Evolutionary conservation across 2,888 invertebrate species (phyloP), one percentile per base, ranked within the genome.

Genomic region (Drosophila nigricruria): DNA sequence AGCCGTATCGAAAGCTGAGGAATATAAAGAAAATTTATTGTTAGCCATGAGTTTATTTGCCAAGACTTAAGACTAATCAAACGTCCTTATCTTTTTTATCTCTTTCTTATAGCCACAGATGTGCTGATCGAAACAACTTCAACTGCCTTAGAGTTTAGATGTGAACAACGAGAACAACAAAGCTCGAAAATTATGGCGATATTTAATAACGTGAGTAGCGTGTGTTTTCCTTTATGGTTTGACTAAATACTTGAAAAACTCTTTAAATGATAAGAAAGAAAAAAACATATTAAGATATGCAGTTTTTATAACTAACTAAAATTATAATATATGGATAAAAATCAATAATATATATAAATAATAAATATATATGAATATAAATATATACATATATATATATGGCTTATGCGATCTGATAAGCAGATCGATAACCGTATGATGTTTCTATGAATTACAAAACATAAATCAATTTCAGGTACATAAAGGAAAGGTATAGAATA

Each of bases 181-280:
- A 40, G 27, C 32, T 54, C 30, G 40, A 12, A 14, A 53, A 76
- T 53, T 40, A 81, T 83, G 79, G 76, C 58, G 57, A 64, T 52
- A 57, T 69, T 70, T 53, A 60, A 74, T 69, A 79, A 82, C 82
- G 82, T 82, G 50, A 82, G 82, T 82, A 82, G 12, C n/a, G 32
- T n/a, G 20, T 23, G n/a, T 16, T 25, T 32, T 27, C 23, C 10
- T 25, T 43, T 27, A n/a, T 38, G 27, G 47, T 14, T 60, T 65
- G 43, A 49, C 62, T 54, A 27, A 69, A 75, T 83, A 73, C 75
- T 70, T 64, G 38, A 64, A 57, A 49, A 56, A 18, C 61, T 61
- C 61, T 45, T 54, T 49, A 50, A 18, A 23, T 38, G 14, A 34
- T 32, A 0, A 8, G 14, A 52, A 14, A 30, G 30, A 4, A 30